Evolutionary conservation across 1,140 invertebrate genomes (phyloP).

Genomic region (Saccostrea glomerata): DNA sequence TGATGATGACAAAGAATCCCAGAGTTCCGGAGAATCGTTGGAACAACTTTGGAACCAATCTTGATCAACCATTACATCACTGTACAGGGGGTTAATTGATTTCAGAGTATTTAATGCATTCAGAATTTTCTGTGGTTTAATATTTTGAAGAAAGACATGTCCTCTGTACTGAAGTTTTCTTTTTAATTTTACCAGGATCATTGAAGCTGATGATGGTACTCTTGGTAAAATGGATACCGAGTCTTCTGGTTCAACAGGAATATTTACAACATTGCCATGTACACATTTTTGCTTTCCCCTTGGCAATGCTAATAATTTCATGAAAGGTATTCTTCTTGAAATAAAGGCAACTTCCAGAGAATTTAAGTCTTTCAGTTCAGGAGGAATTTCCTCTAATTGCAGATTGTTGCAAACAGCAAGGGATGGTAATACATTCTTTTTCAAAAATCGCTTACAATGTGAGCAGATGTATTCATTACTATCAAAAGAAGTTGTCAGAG

Average conservation of each 20-base stretch:
- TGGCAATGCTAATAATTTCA: no score
- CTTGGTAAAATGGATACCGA: not conserved
- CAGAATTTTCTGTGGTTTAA: not conserved
- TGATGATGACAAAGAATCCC: not conserved
- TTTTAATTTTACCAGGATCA: conserved; percentile 28
- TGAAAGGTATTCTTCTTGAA: no score
- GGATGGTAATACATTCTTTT: no score
- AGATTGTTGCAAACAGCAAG: no score
- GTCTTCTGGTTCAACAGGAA: conserved; percentile 1
- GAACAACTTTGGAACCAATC: not conserved
- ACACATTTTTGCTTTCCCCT: no score
- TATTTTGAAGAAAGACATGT: conserved; percentile 11
- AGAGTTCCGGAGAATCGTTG: not conserved
- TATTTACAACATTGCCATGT: no score
- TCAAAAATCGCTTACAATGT: no score
- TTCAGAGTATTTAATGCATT: not conserved
- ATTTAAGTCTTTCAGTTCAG: no score
- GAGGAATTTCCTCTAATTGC: no score
- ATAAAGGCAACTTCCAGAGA: no score
- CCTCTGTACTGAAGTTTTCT: conserved; percentile 10
- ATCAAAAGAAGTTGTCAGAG: no score
- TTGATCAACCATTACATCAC: not conserved
- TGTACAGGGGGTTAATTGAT: not conserved
- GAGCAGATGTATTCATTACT: no score
- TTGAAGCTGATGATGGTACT: not conserved